A percentile compares a stretch with the other conserved stretches of the same genome.
phyloP scores from a whole-genome alignment of 2,888 invertebrate species.

The Drosophila subsilvestris region DNA sequence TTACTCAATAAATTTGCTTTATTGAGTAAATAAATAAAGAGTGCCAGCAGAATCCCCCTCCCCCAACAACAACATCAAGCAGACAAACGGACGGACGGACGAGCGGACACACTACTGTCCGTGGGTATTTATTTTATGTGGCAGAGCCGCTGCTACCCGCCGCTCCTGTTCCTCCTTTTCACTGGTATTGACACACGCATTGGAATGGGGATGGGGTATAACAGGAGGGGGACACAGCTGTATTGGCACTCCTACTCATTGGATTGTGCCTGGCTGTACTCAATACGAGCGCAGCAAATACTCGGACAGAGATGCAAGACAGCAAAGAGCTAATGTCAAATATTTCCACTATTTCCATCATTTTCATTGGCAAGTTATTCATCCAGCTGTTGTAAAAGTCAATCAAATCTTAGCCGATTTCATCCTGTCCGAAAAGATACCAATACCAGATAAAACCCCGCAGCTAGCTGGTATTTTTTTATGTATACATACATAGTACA shows the following conservation, averaged over 20 bases:
- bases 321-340: constrained; percentile 32
- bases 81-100: constrained; percentile 20
- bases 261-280: constrained; percentile 18
- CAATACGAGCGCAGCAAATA: constrained; percentile 19
- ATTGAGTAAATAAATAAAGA: constrained; percentile 76
- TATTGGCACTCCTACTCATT: constrained; percentile 43
- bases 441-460: too few relatives aligned
- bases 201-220: background rate
- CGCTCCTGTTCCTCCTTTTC: background rate
- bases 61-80: constrained; percentile 45
- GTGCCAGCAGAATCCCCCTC: constrained; percentile 31
- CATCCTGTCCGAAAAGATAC: too few relatives aligned
- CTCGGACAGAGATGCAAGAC: constrained; percentile 12
- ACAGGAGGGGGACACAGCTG: constrained; percentile 17
- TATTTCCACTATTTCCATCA: constrained; percentile 13
- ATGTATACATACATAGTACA: too few relatives aligned
- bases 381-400: background rate
- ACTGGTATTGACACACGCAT: background rate
- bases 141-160: background rate
- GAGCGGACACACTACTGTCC: constrained; percentile 29
- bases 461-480: too few relatives aligned
- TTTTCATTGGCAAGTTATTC: background rate
- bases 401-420: too few relatives aligned
- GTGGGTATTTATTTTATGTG: constrained; percentile 34
- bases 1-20: constrained; percentile 76